phyloP scores from a whole-genome alignment of 2,113 vertebrate genomes.

The Orientallactaga bullata region DNA sequence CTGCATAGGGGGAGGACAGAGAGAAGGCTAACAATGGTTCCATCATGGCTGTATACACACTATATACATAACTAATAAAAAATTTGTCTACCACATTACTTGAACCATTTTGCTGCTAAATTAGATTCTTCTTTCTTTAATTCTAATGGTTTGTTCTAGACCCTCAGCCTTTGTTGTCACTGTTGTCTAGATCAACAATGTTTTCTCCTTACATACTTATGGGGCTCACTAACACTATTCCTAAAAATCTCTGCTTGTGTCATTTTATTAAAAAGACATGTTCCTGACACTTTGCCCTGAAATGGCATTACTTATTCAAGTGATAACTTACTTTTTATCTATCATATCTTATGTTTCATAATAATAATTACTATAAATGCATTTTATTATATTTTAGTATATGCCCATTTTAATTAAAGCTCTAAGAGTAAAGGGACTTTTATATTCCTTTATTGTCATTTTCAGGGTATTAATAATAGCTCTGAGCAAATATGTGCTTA shows the following conservation, averaged over 20 bases:
- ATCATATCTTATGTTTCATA: neutral
- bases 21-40: too few relatives aligned
- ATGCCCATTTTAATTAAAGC: neutral
- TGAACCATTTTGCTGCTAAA: too few relatives aligned
- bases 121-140: neutral
- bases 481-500: neutral
- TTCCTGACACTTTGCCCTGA: neutral
- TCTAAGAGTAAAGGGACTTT: neutral
- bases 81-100: too few relatives aligned
- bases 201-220: neutral
- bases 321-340: neutral
- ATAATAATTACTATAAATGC: neutral
- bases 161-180: neutral
- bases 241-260: neutral
- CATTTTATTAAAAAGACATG: neutral
- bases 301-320: neutral
- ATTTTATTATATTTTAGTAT: neutral
- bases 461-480: neutral
- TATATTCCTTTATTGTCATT: neutral
- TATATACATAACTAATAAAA: too few relatives aligned
- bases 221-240: neutral
- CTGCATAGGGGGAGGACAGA: too few relatives aligned
- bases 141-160: neutral
- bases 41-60: too few relatives aligned
- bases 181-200: neutral